Percentiles rank a stretch among this genome's conserved stretches.
Evolutionary conservation across 2,888 invertebrate species (phyloP).

Genomic region (Noctua fimbriata): DNA sequence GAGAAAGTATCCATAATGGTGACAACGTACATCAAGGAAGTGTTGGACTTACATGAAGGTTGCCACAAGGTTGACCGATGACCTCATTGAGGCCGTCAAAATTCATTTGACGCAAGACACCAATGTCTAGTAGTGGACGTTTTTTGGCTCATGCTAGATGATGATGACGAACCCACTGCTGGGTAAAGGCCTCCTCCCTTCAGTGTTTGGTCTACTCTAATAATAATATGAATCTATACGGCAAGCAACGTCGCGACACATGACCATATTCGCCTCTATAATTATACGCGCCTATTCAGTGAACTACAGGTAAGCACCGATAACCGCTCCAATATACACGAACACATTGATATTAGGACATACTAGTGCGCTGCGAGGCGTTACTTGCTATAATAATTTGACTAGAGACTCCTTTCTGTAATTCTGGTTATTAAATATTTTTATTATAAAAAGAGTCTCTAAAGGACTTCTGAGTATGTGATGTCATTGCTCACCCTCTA

Average conservation of each 20-base stretch:
- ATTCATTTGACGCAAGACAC: neutral
- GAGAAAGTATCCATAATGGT: no score
- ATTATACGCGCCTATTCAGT: slow-evolving; percentile 54
- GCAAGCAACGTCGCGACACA: neutral
- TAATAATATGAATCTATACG: neutral
- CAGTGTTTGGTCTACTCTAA: neutral
- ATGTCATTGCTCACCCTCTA: neutral
- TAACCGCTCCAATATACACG: slow-evolving; percentile 44
- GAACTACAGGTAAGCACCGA: slow-evolving; percentile 56
- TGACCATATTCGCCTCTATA: slow-evolving; percentile 8
- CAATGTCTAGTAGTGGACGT: neutral
- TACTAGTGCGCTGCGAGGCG: slow-evolving; percentile 9
- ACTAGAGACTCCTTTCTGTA: neutral
- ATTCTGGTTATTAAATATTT: neutral
- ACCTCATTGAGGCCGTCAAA: neutral
- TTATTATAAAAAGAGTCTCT: neutral
- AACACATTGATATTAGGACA: slow-evolving; percentile 31
- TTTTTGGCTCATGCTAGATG: neutral
- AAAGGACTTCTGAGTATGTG: neutral
- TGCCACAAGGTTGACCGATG: neutral
- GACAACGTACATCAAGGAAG: no score
- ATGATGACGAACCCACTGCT: neutral
- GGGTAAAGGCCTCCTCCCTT: neutral
- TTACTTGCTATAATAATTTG: neutral
- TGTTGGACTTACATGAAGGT: no score